These are phyloP conservation scores for Epirrhoe alternata DNA, from an alignment of 2,888 invertebrate genomes.

Conservation along the genomic window DNA sequence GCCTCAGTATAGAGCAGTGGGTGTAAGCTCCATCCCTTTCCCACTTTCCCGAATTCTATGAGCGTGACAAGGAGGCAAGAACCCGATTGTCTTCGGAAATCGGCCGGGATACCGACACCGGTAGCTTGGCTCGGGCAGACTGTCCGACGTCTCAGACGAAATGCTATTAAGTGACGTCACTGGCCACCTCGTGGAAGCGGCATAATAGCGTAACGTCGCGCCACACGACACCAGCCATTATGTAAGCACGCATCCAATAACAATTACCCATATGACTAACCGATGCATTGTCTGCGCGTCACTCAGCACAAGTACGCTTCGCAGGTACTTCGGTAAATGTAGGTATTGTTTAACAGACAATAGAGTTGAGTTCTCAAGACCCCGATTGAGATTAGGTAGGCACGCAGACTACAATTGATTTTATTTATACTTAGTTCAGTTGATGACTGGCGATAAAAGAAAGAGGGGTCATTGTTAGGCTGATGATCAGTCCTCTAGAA, in stretches of 20 bases:
- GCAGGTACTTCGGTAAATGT: constrained; percentile 28
- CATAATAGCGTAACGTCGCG: constrained; percentile 52
- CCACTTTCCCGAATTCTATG: constrained; percentile 5
- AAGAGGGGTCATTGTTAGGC: constrained; percentile 34
- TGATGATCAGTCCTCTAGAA: constrained; percentile 22
- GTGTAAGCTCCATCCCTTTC: constrained; percentile 34
- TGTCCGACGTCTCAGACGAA: constrained; percentile 69
- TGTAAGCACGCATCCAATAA: constrained; percentile 62
- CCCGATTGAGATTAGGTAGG: constrained; percentile 42
- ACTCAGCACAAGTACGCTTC: constrained; percentile 26
- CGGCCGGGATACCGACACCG: constrained; percentile 39
- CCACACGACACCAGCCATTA: constrained; percentile 51
- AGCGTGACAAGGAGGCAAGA: constrained; percentile 29
- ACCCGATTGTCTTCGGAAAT: constrained; percentile 33
- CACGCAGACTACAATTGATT: constrained; percentile 42
- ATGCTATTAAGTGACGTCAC: constrained; percentile 75
- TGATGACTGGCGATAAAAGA: constrained; percentile 40
- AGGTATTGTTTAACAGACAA: constrained; percentile 45
- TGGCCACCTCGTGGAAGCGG: constrained; percentile 65
- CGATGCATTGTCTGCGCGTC: constrained; percentile 44
- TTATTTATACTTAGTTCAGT: constrained; percentile 26
- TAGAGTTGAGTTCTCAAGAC: constrained; percentile 41
- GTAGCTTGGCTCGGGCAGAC: constrained; percentile 61
- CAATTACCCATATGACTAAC: constrained; percentile 51
- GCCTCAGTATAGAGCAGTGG: constrained; percentile 21